Base-by-base conservation (phyloP, 2,888 invertebrate genomes). In the Drosophila hamatofila region DNA sequence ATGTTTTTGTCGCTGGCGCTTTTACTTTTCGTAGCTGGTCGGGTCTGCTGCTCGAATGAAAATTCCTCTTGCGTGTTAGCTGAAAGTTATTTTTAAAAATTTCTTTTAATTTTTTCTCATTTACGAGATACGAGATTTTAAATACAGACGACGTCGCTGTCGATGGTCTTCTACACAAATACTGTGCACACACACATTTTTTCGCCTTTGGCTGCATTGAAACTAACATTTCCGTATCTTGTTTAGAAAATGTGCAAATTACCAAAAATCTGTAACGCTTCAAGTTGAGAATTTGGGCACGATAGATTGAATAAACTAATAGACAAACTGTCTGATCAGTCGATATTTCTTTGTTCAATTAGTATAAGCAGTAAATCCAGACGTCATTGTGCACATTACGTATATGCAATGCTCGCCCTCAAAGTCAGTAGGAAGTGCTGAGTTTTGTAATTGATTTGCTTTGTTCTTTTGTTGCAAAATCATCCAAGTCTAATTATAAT, bases 41-140 rank as follows among this genome's bases (percentile, higher is more conserved):
- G 79, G 72, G 51, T 84, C 85, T 79, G 78, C 82, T 81, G 84
- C 85, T 89, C 80, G 78, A 80, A 85, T 88, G 80, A 83, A 91
- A 91, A 90, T 90, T 91, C 90, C 81, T 89, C 91, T 91, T 91
- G 92, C 89, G 92, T 91, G 91, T 91, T 89, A 91, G 92, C 92
- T 92, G 89, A 91, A 91, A 89, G 92, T 85, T 92, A 92, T 92
- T 92, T 92, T 89, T 92, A 92, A 91, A 92, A 83, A 84, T 83
- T 85, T 84, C 72, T 82, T 83, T 85, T 85, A 79, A 72, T 83
- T 88, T 76, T 80, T 76, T 76, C 84, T 70, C 72, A 68, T 71
- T 87, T 82, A 72, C 81, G 74, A 81, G 81, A 82, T 78, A 69
- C 78, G 78, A 80, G 75, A 87, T 81, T 77, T 87, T 74, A 79